These are phyloP conservation scores for Elgaria multicarinata DNA, from an alignment of 2,113 vertebrate species.

Conservation along the genomic window DNA sequence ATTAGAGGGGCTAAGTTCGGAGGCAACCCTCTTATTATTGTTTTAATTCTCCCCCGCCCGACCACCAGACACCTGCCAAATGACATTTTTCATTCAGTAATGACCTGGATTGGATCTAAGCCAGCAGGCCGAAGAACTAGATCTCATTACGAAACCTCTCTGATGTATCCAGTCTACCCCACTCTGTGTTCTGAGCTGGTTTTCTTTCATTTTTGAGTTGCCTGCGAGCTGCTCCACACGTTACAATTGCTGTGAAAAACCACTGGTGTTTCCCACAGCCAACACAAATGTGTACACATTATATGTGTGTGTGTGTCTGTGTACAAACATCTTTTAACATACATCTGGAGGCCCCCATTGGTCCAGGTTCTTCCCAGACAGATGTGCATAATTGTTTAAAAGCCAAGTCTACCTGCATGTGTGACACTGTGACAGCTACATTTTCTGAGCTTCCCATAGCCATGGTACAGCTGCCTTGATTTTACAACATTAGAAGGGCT, in stretches of 20 bases:
- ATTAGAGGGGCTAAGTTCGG: background rate
- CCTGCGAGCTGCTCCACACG: background rate
- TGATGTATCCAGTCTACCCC: background rate
- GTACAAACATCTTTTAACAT: background rate
- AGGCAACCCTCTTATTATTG: background rate
- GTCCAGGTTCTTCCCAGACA: background rate
- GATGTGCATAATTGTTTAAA: background rate
- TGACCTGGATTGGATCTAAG: conserved; percentile 5
- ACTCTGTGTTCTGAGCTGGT: background rate
- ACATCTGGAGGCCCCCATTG: background rate
- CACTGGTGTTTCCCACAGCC: background rate
- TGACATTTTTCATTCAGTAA: background rate
- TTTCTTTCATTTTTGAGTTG: background rate
- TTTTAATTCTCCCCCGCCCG: background rate
- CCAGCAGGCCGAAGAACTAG: background rate
- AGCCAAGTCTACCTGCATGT: background rate
- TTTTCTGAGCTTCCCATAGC: background rate
- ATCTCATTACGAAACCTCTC: background rate
- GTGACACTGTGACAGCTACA: background rate
- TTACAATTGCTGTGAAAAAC: background rate
- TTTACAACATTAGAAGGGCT: no score
- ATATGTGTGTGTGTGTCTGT: no score
- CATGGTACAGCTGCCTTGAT: background rate
- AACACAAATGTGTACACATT: background rate
- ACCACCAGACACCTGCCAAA: background rate